Conservation (phyloP, 2,888 invertebrate species). For the Geotrupes spiniger region DNA sequence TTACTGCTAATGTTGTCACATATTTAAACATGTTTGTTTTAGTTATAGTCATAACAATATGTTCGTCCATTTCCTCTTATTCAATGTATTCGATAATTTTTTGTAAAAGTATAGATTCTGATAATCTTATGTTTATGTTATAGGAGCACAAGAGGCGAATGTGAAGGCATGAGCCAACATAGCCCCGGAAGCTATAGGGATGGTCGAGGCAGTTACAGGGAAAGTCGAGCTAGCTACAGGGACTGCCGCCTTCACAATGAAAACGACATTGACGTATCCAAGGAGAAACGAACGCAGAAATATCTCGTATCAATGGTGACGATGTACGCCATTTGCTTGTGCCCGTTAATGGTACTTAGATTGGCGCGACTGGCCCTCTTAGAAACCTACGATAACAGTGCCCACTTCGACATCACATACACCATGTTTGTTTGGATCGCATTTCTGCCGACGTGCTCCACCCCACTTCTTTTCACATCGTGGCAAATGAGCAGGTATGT, state of each 20-base stretch:
- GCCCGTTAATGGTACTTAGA: constrained; percentile 61
- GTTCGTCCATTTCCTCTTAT: too few relatives aligned
- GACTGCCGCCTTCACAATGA: constrained; percentile 55
- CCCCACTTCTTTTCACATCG: constrained; percentile 62
- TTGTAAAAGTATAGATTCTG: too few relatives aligned
- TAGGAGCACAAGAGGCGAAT: constrained; percentile 39
- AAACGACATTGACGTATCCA: constrained; percentile 56
- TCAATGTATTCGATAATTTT: too few relatives aligned
- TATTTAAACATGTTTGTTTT: too few relatives aligned
- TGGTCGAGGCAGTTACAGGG: constrained; percentile 28
- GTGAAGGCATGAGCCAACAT: constrained; percentile 41
- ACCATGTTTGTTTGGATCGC: constrained; percentile 69
- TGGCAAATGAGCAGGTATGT: constrained; percentile 63
- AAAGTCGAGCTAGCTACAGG: constrained; percentile 43
- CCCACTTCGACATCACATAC: constrained; percentile 66
- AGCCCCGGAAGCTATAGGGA: constrained; percentile 38
- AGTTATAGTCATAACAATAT: too few relatives aligned
- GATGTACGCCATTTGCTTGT: constrained; percentile 63
- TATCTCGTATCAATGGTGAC: constrained; percentile 66
- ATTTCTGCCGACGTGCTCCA: constrained; percentile 65
- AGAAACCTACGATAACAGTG: constrained; percentile 68
- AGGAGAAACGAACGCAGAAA: constrained; percentile 65
- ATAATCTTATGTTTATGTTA: constrained; percentile 14
- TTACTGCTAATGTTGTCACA: too few relatives aligned
- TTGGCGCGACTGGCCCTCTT: constrained; percentile 62